Evolutionary conservation across 2,888 invertebrate genomes (phyloP).

Genomic region (Drosophila pseudotakahashii): DNA sequence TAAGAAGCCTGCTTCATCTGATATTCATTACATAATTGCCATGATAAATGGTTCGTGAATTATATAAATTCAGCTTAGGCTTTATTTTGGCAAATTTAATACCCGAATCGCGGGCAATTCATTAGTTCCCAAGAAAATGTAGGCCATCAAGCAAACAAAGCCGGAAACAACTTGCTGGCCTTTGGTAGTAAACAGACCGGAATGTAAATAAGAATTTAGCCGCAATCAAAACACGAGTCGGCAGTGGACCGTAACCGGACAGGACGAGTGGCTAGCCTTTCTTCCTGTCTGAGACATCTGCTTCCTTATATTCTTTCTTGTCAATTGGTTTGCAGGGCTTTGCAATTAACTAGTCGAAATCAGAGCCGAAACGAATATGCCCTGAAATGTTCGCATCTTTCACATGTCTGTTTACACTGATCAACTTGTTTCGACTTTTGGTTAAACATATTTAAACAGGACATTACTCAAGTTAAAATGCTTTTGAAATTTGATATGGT

Average conservation of each 20-base stretch:
- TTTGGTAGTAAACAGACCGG: conserved; percentile 23
- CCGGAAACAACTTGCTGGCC: conserved; percentile 40
- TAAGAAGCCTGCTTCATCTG: conserved; percentile 8
- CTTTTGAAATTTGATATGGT: too few species aligned
- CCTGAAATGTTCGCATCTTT: background rate
- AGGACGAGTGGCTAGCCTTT: background rate
- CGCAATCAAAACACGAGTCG: conserved; percentile 16
- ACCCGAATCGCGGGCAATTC: background rate
- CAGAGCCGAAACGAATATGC: background rate
- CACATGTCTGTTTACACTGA: too few species aligned
- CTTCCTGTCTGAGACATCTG: background rate
- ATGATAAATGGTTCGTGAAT: background rate
- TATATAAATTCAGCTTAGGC: background rate
- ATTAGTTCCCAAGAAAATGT: conserved; percentile 17
- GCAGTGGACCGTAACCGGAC: conserved; percentile 5
- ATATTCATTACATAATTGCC: conserved; percentile 25
- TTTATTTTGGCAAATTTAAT: background rate
- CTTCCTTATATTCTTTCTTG: background rate
- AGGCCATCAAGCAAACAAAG: conserved; percentile 19
- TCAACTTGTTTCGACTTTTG: too few species aligned
- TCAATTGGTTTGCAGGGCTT: too few species aligned
- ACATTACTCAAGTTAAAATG: too few species aligned
- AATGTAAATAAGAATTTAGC: conserved; percentile 33
- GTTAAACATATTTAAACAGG: too few species aligned
- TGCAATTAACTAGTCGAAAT: background rate